Conservation (phyloP, 2,113 vertebrate genomes). For the Anarrhichthys ocellatus region DNA sequence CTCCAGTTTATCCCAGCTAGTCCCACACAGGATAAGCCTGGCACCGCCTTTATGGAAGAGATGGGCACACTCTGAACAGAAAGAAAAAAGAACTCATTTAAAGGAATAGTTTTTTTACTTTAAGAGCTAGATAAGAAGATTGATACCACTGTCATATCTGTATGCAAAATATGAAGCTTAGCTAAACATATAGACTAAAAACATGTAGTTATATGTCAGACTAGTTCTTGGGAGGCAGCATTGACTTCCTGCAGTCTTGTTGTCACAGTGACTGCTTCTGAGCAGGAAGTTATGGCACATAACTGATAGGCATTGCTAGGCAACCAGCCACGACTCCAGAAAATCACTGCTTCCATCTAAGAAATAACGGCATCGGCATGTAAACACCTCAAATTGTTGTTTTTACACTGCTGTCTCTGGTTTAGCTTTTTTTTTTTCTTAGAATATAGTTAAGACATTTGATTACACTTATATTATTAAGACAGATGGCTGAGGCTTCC, state of each 20-base stretch:
- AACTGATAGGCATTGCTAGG: background rate
- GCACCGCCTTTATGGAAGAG: constrained; percentile 92
- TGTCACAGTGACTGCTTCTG: background rate
- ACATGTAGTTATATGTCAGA: background rate
- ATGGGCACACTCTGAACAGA: constrained; percentile 88
- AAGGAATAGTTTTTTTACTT: background rate
- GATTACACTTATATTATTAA: background rate
- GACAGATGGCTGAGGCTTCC: background rate
- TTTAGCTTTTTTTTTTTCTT: background rate
- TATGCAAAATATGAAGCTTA: background rate
- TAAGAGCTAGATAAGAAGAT: background rate
- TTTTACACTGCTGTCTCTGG: background rate
- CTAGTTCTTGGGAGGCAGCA: background rate
- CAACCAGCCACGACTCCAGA: background rate
- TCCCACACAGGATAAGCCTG: constrained; percentile 92
- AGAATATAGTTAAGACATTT: background rate
- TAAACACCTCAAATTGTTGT: background rate
- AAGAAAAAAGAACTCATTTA: background rate
- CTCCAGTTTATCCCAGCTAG: constrained; percentile 92
- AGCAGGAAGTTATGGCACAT: background rate
- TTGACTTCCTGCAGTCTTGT: background rate
- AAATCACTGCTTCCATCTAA: background rate
- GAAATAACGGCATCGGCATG: no score
- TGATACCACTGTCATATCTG: background rate
- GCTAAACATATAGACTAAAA: background rate